These are phyloP conservation scores for Spatulosminthurus flaviceps DNA, from an alignment of 2,888 invertebrate species.

Conservation along the genomic window DNA sequence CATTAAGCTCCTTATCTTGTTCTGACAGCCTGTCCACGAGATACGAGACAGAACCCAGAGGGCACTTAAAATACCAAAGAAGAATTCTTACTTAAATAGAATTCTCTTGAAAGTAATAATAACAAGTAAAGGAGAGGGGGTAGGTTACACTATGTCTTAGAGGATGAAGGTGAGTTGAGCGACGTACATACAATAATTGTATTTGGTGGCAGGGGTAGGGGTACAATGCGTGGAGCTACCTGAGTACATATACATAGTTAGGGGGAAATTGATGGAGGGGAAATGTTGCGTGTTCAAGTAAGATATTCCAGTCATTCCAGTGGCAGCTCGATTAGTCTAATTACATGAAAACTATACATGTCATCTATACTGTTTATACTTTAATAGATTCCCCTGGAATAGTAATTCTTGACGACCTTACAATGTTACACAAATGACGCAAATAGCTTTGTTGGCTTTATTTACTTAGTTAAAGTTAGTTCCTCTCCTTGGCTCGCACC, in stretches of 20 bases:
- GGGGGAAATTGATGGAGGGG: neutral
- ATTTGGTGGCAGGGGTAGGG: too few relatives aligned
- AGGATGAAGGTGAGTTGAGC: too few relatives aligned
- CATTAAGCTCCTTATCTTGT: constrained; percentile 21
- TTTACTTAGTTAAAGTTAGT: too few relatives aligned
- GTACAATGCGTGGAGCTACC: too few relatives aligned
- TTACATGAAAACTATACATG: neutral
- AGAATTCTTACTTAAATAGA: constrained; percentile 16
- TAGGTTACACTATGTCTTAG: too few relatives aligned
- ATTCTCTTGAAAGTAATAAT: neutral
- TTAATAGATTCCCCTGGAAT: neutral
- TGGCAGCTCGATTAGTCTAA: constrained; percentile 24
- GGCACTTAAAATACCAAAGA: constrained; percentile 11
- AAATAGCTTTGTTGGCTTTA: too few relatives aligned
- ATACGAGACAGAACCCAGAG: neutral
- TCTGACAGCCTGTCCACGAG: constrained; percentile 21
- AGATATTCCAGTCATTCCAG: constrained; percentile 1
- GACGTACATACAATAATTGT: too few relatives aligned
- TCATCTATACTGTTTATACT: neutral
- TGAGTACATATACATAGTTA: too few relatives aligned
- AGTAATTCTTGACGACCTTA: neutral
- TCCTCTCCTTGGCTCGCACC: too few relatives aligned
- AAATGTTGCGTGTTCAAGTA: constrained; percentile 19
- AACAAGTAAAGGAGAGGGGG: neutral
- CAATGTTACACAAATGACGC: too few relatives aligned